Percentiles rank a stretch among this genome's conserved stretches.
Conservation (phyloP, 2,113 vertebrate species). For the Callithrix jacchus region DNA sequence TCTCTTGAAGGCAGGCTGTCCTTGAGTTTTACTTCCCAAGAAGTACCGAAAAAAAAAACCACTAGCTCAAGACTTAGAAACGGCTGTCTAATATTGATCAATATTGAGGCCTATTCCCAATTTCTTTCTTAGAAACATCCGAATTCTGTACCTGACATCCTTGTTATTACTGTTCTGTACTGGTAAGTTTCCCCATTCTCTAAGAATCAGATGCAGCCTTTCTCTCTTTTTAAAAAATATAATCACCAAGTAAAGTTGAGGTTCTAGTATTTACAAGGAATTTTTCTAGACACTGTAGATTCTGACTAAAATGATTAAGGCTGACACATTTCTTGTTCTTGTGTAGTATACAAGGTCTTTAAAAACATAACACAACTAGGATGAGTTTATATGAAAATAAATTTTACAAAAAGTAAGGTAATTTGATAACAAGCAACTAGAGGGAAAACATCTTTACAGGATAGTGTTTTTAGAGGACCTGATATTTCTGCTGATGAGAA, state of each 20-base stretch:
- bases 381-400: neutral
- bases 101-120: neutral
- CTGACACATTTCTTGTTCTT: neutral
- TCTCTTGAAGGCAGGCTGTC: neutral
- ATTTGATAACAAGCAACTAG: neutral
- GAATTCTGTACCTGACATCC: neutral
- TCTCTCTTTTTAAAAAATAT: neutral
- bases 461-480: neutral
- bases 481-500: neutral
- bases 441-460: neutral
- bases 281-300: neutral
- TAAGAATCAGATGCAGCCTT: neutral
- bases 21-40: neutral
- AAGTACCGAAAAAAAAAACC: neutral
- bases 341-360: neutral
- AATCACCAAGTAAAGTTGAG: neutral
- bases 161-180: neutral
- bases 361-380: neutral
- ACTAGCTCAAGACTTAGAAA: neutral
- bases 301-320: neutral
- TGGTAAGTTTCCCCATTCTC: neutral
- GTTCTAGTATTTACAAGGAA: neutral
- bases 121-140: neutral
- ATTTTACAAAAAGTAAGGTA: neutral
- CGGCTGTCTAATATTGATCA: neutral